Evolutionary conservation across 2,113 vertebrate genomes (phyloP).

Genomic region (rat (Rattus norvegicus)): GRCr8 NC_086032.1:16789001-16789500

Average conservation of each 20-base stretch:
- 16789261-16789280: background rate
- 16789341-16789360: background rate
- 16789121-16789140: background rate
- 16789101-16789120: background rate
- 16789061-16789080: background rate
- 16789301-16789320: background rate
- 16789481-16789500: background rate
- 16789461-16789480: background rate
- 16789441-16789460: background rate
- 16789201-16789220: slow-evolving; percentile 1
- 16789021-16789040: background rate
- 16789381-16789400: background rate
- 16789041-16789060: background rate
- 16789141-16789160: background rate
- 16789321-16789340: background rate
- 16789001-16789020: background rate
- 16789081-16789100: background rate
- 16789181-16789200: background rate
- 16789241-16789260: background rate
- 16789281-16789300: background rate
- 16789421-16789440: background rate
- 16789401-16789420: background rate
- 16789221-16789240: slow-evolving; percentile 4
- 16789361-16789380: background rate
- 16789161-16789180: background rate